phyloP scores from a whole-genome alignment of 1,140 invertebrate genomes.

The Leptopilina clavipes region DNA sequence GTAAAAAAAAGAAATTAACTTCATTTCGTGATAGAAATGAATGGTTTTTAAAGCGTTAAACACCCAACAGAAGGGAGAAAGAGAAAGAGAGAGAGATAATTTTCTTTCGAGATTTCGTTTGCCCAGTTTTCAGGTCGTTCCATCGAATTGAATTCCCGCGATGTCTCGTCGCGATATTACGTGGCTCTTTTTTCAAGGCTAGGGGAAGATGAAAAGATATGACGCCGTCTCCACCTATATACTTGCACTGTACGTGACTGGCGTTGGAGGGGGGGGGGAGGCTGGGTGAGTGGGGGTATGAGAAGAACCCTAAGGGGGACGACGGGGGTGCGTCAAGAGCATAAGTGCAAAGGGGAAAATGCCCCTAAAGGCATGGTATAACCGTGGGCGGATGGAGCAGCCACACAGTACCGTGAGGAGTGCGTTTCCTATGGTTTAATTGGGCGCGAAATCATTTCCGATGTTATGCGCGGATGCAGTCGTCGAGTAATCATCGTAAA shows the following conservation, averaged over 20 bases:
- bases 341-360: slow-evolving; percentile 58
- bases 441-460: slow-evolving; percentile 75
- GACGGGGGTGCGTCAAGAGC: slow-evolving; percentile 59
- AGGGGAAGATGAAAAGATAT: slow-evolving; percentile 64
- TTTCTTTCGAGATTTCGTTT: slow-evolving; percentile 13
- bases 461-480: slow-evolving; percentile 71
- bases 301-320: slow-evolving; percentile 45
- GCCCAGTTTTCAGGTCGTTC: slow-evolving; percentile 54
- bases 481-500: slow-evolving; percentile 73
- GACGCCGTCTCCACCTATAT: slow-evolving; percentile 55
- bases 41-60: no score
- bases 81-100: not conserved
- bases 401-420: slow-evolving; percentile 55
- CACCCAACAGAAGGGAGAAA: no score
- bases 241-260: slow-evolving; percentile 51
- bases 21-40: no score
- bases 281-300: slow-evolving; percentile 37
- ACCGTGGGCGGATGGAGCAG: slow-evolving; percentile 44
- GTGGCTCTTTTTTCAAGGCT: slow-evolving; percentile 57
- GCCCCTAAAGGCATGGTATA: slow-evolving; percentile 29
- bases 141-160: slow-evolving; percentile 58
- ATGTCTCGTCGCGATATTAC: slow-evolving; percentile 52
- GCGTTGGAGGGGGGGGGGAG: no score
- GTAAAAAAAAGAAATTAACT: no score
- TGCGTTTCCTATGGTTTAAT: slow-evolving; percentile 73